A percentile compares a stretch with the other conserved stretches of the same genome.
These are phyloP conservation scores for Dryas iulia DNA, from an alignment of 1,140 invertebrate genomes.

Conservation along the genomic window DNA sequence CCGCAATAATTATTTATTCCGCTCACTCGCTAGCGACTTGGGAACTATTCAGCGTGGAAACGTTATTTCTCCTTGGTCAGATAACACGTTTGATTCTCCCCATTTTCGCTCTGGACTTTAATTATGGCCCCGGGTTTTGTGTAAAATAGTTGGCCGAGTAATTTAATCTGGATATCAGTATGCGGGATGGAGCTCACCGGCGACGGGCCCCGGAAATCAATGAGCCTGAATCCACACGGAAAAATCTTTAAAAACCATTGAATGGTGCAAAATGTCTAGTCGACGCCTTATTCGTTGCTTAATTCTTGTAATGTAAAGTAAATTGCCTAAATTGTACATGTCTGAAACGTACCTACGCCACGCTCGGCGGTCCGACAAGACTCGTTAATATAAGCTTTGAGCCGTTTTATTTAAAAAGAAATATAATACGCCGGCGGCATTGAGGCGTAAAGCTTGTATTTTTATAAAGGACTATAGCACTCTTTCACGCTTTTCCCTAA, in stretches of 20 bases:
- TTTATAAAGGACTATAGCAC: conserved; percentile 39
- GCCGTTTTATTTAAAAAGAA: conserved; percentile 21
- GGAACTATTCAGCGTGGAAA: conserved; percentile 76
- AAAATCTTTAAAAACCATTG: conserved; percentile 14
- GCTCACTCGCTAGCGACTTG: conserved; percentile 68
- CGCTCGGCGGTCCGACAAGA: background rate
- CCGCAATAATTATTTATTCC: conserved; percentile 78
- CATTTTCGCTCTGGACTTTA: conserved; percentile 74
- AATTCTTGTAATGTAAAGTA: background rate
- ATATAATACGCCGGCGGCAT: conserved; percentile 20
- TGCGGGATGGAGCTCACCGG: conserved; percentile 56
- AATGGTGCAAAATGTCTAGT: background rate
- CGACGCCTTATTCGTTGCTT: background rate
- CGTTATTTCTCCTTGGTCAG: conserved; percentile 74
- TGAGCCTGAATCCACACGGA: conserved; percentile 26
- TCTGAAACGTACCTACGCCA: background rate
- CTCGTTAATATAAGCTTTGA: conserved; percentile 19
- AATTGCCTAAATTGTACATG: conserved; percentile 1
- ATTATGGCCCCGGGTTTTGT: conserved; percentile 78
- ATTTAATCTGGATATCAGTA: conserved; percentile 77
- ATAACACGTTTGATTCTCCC: conserved; percentile 78
- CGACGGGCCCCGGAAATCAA: conserved; percentile 43
- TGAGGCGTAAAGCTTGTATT: conserved; percentile 32
- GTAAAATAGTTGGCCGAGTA: conserved; percentile 78
- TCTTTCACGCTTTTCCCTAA: conserved; percentile 55